A percentile compares a stretch with the other conserved stretches of the same genome.
Evolutionary conservation across 2,888 invertebrate genomes (phyloP).

Genomic region (Fragum sueziense): DNA sequence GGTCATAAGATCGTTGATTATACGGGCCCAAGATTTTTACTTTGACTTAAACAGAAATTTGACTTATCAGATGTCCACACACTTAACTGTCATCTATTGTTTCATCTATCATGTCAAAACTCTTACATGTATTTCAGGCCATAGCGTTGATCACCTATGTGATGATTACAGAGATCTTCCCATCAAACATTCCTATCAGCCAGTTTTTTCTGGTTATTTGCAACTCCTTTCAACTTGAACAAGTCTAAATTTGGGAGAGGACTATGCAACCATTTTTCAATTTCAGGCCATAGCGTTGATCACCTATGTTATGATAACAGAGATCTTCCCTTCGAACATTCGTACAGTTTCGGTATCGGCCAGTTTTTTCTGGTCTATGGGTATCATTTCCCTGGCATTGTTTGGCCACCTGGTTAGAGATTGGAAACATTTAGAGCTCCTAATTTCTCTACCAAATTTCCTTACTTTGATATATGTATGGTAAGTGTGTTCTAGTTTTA

Average conservation of each 20-base stretch:
- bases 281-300: constrained; percentile 73
- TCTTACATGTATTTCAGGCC: constrained; percentile 71
- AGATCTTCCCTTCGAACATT: constrained; percentile 68
- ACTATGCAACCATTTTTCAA: background rate
- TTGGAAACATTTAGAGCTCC: constrained; percentile 72
- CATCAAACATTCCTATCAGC: constrained; percentile 67
- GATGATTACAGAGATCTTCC: constrained; percentile 74
- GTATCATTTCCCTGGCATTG: constrained; percentile 70
- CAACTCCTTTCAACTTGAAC: too few relatives aligned
- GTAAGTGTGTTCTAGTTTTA: constrained; percentile 55
- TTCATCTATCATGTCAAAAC: too few relatives aligned
- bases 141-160: constrained; percentile 72
- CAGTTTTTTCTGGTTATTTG: constrained; percentile 73
- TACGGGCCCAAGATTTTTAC: too few relatives aligned
- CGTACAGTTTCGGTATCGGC: constrained; percentile 71
- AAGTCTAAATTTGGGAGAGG: too few relatives aligned
- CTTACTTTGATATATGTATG: constrained; percentile 66
- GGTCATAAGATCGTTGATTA: too few relatives aligned
- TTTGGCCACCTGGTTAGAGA: constrained; percentile 71
- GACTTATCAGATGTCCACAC: too few relatives aligned
- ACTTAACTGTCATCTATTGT: too few relatives aligned
- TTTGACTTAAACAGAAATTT: too few relatives aligned
- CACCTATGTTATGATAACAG: constrained; percentile 73
- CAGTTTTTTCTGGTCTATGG: constrained; percentile 73
- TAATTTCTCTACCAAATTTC: constrained; percentile 71